These are phyloP conservation scores for Lasioglossum malachurum DNA, from an alignment of 2,888 invertebrate species.

Conservation along the genomic window DNA sequence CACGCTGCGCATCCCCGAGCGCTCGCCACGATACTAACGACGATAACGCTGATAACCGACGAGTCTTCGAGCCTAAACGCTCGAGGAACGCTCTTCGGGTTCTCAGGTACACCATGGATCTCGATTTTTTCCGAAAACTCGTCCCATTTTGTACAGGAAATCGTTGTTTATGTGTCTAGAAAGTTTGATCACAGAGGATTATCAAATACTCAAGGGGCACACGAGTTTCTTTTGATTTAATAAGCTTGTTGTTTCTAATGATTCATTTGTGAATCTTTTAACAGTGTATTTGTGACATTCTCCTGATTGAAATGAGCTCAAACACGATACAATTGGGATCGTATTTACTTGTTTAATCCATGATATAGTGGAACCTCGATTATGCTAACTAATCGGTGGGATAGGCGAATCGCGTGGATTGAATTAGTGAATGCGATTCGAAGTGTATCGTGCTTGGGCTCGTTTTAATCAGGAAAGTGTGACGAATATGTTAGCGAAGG, in stretches of 20 bases:
- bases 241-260: background rate
- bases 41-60: constrained; percentile 57
- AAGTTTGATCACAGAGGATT: background rate
- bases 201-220: background rate
- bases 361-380: background rate
- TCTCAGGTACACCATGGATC: background rate
- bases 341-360: background rate
- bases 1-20: constrained; percentile 73
- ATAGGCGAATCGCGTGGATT: too few relatives aligned
- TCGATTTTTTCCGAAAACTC: background rate
- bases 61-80: background rate
- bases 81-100: background rate
- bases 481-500: background rate
- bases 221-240: background rate
- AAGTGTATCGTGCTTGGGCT: background rate
- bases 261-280: background rate
- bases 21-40: constrained; percentile 39
- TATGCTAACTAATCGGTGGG: background rate
- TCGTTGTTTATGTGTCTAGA: background rate
- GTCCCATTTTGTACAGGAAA: background rate
- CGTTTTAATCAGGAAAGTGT: background rate
- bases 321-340: background rate
- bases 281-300: background rate
- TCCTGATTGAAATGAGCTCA: background rate
- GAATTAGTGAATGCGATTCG: background rate